Evolutionary conservation across 2,888 invertebrate genomes (phyloP).

Genomic region (Odontothrips loti): DNA sequence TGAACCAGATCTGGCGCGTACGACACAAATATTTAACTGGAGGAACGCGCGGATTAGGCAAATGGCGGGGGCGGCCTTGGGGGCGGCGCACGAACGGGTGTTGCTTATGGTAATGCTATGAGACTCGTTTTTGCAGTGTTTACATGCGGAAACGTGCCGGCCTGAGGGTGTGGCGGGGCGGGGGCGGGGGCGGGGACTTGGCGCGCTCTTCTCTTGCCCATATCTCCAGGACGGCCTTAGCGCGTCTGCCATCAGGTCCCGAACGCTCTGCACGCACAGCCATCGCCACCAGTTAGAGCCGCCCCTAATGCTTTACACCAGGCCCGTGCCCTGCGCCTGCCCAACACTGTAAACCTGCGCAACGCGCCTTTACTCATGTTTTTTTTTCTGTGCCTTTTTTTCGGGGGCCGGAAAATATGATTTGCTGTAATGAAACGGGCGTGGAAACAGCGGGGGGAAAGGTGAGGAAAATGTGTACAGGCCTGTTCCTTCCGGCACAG

Average conservation of each 20-base stretch:
- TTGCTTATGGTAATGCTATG: constrained; percentile 22
- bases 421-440: too few relatives aligned
- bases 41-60: constrained; percentile 13
- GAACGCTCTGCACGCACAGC: neutral
- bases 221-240: neutral
- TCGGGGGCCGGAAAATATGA: too few relatives aligned
- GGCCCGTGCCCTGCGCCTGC: too few relatives aligned
- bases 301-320: neutral
- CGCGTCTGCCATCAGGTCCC: neutral
- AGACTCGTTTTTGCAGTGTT: constrained; percentile 22
- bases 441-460: too few relatives aligned
- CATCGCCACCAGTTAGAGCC: neutral
- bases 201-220: neutral
- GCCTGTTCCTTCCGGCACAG: too few relatives aligned
- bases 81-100: neutral
- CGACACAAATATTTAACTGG: constrained; percentile 18
- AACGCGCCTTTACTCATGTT: too few relatives aligned
- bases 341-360: too few relatives aligned
- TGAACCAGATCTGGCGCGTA: too few relatives aligned
- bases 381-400: too few relatives aligned
- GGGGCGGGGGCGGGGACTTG: too few relatives aligned
- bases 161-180: neutral
- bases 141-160: constrained; percentile 13
- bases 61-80: neutral
- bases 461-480: too few relatives aligned